phyloP scores from a whole-genome alignment of 1,140 invertebrate species.

The Meloidogyne floridensis region DNA sequence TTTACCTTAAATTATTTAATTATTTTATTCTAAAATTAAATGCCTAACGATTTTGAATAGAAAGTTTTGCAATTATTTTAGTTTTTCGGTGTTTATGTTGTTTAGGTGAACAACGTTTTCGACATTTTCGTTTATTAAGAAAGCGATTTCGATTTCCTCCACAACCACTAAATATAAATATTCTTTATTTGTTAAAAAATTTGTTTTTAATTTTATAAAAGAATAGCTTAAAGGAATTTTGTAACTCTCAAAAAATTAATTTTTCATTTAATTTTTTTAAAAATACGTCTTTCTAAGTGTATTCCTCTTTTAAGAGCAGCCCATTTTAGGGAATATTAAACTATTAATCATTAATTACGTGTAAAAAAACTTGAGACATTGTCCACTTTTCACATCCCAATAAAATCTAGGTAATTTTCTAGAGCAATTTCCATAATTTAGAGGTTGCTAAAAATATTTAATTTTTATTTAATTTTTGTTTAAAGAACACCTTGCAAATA shows the following conservation, averaged over 20 bases:
- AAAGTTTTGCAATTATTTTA: slow-evolving; percentile 29
- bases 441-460: not conserved
- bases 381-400: slow-evolving; percentile 32
- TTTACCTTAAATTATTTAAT: slow-evolving; percentile 2
- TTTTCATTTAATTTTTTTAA: too few relatives aligned
- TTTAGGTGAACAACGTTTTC: slow-evolving; percentile 30
- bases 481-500: not conserved
- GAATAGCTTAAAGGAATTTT: too few relatives aligned
- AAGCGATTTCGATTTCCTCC: slow-evolving; percentile 43
- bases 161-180: slow-evolving; percentile 40
- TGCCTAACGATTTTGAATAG: slow-evolving; percentile 18
- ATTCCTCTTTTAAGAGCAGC: too few relatives aligned
- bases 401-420: slow-evolving; percentile 42
- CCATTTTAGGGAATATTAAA: not conserved
- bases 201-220: not conserved
- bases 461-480: not conserved
- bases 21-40: slow-evolving; percentile 17
- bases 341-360: slow-evolving; percentile 22
- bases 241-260: too few relatives aligned
- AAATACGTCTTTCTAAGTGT: too few relatives aligned
- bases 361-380: slow-evolving; percentile 43
- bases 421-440: slow-evolving; percentile 35
- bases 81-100: slow-evolving; percentile 24
- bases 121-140: slow-evolving; percentile 32
- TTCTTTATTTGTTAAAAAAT: not conserved